A percentile compares a stretch with the other conserved stretches of the same genome.
Evolutionary conservation across 2,888 invertebrate genomes (phyloP).

Genomic region (Suillia variegata): DNA sequence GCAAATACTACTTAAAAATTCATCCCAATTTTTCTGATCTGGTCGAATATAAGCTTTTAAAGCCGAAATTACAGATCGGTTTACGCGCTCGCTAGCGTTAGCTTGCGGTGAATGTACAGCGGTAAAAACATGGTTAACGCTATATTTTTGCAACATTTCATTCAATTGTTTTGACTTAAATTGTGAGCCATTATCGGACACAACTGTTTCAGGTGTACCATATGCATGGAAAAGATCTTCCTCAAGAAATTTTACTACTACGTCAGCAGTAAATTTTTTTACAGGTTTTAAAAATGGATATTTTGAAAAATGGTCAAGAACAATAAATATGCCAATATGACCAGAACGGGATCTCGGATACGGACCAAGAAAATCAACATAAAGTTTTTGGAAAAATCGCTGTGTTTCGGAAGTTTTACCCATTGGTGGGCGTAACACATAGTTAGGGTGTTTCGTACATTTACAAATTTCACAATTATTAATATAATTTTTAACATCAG

Average conservation of each 20-base stretch:
- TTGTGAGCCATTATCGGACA: background rate
- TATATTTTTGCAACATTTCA: background rate
- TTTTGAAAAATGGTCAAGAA: no score
- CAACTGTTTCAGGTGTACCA: background rate
- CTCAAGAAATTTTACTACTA: background rate
- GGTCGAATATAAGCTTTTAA: background rate
- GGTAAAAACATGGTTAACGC: background rate
- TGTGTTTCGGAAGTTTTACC: no score
- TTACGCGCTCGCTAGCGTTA: background rate
- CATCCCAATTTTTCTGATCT: background rate
- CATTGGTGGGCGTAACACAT: no score
- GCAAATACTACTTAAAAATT: background rate
- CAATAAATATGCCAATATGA: no score
- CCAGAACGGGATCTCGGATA: no score
- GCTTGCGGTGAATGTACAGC: background rate
- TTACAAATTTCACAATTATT: no score
- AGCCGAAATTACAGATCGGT: background rate
- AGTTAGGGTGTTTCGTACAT: no score
- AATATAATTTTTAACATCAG: no score
- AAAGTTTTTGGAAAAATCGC: no score
- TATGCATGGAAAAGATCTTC: background rate
- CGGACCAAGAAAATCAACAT: no score
- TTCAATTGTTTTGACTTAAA: background rate
- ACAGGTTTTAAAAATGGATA: background rate
- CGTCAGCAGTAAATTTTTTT: background rate